Percentiles rank a stretch among this genome's conserved stretches.
phyloP scores from a whole-genome alignment of 2,888 invertebrate genomes.

The Andrena praecox region DNA sequence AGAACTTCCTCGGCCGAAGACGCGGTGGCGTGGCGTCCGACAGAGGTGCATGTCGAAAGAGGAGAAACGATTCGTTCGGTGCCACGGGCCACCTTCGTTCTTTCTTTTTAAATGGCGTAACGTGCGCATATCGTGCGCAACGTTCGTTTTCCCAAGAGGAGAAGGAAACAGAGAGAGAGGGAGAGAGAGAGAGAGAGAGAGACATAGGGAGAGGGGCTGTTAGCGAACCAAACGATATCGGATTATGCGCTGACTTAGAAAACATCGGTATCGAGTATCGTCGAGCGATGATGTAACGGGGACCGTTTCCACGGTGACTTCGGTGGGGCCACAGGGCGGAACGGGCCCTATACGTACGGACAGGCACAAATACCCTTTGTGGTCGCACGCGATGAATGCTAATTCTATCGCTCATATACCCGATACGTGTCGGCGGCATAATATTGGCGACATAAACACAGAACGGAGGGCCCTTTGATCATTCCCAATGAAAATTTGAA shows the following conservation, averaged over 20 bases:
- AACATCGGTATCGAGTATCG: slow-evolving; percentile 79
- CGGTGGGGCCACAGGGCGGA: slow-evolving; percentile 54
- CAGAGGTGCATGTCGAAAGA: slow-evolving; percentile 1
- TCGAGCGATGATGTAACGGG: slow-evolving; percentile 75
- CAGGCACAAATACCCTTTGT: slow-evolving; percentile 64
- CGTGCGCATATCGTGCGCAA: background rate
- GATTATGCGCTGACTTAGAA: slow-evolving; percentile 80
- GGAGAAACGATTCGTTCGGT: background rate
- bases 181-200: background rate
- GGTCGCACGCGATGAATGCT: slow-evolving; percentile 60
- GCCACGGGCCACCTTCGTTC: background rate
- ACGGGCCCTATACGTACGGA: slow-evolving; percentile 55
- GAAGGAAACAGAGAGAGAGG: background rate
- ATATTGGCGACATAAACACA: slow-evolving; percentile 35
- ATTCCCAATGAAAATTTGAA: background rate
- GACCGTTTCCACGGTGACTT: slow-evolving; percentile 54
- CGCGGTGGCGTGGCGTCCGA: background rate
- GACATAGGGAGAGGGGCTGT: slow-evolving; percentile 20
- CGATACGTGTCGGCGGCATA: slow-evolving; percentile 41
- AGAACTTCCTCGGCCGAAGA: slow-evolving; percentile 5
- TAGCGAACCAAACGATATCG: slow-evolving; percentile 70
- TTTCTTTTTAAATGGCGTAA: background rate
- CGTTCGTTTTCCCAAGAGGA: slow-evolving; percentile 30
- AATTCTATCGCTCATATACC: slow-evolving; percentile 48
- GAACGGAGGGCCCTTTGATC: slow-evolving; percentile 26